These are phyloP conservation scores for Salvelinus fontinalis DNA, from an alignment of 2,113 vertebrate species.

Conservation along the genomic window DNA sequence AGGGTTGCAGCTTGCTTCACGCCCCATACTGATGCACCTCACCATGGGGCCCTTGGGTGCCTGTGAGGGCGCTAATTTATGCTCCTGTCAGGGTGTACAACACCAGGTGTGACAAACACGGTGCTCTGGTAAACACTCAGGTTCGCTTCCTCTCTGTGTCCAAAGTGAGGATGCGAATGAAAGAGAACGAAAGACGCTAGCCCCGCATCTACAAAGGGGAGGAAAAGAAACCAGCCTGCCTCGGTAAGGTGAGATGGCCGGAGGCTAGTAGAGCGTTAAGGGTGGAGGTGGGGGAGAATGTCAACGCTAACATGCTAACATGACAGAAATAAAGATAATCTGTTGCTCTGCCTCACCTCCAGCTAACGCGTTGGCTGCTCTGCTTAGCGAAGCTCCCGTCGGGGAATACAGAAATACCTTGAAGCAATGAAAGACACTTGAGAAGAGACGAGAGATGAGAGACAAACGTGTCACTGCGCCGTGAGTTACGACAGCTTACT, in stretches of 20 bases:
- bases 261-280: constrained; percentile 50
- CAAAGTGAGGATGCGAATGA: constrained; percentile 38
- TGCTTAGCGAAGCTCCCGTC: constrained; percentile 20
- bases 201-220: constrained; percentile 36
- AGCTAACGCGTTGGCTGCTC: constrained; percentile 36
- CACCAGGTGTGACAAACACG: constrained; percentile 58
- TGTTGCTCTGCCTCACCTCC: constrained; percentile 47
- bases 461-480: constrained; percentile 34
- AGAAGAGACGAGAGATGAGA: constrained; percentile 34
- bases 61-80: constrained; percentile 75
- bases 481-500: constrained; percentile 14
- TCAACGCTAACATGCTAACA: constrained; percentile 39
- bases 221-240: constrained; percentile 50
- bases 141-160: constrained; percentile 61
- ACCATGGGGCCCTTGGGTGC: constrained; percentile 65
- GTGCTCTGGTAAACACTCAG: constrained; percentile 66
- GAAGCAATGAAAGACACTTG: constrained; percentile 53
- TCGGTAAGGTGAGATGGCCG: constrained; percentile 65
- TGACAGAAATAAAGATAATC: constrained; percentile 45
- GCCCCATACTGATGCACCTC: constrained; percentile 73
- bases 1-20: constrained; percentile 71
- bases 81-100: constrained; percentile 58
- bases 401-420: constrained; percentile 48
- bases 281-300: constrained; percentile 46
- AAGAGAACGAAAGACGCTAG: constrained; percentile 27